Evolutionary conservation across 2,113 vertebrate genomes (phyloP).

Genomic region (Prochilodus magdalenae): DNA sequence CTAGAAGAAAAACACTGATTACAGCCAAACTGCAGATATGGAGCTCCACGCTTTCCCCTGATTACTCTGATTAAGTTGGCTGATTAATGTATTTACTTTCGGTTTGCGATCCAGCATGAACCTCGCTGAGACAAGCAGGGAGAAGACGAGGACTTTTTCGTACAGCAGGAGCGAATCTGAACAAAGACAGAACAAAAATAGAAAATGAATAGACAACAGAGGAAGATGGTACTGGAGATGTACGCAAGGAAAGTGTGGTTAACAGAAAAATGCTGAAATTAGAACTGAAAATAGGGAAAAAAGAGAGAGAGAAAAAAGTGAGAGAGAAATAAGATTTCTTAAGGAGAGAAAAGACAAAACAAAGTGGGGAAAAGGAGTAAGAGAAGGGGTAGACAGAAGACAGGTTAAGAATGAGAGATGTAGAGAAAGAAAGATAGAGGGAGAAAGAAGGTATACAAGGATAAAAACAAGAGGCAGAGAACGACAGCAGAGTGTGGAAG

Average conservation of each 20-base stretch:
- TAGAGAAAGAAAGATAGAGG: conserved; percentile 4
- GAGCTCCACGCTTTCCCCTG: background rate
- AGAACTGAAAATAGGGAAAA: background rate
- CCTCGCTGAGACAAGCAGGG: conserved; percentile 21
- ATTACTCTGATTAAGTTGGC: conserved; percentile 39
- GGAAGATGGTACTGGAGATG: background rate
- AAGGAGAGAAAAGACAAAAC: conserved; percentile 2
- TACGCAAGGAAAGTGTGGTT: no score
- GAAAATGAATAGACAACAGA: background rate
- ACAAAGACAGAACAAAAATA: background rate
- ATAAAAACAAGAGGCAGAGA: no score
- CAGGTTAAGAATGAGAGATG: background rate
- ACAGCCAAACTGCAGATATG: conserved; percentile 24
- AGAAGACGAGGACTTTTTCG: conserved; percentile 13
- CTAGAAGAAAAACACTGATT: conserved; percentile 39
- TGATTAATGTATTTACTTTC: conserved; percentile 51
- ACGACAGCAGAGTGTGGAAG: no score
- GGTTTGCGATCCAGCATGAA: conserved; percentile 38
- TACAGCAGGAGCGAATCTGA: background rate
- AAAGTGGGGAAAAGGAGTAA: background rate
- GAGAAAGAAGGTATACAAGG: background rate
- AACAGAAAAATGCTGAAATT: no score
- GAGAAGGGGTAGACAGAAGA: no score
- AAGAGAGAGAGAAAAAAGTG: background rate
- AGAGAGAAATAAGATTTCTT: background rate